These are phyloP conservation scores for Rhagonycha lutea DNA, from an alignment of 2,888 invertebrate genomes.

Conservation along the genomic window DNA sequence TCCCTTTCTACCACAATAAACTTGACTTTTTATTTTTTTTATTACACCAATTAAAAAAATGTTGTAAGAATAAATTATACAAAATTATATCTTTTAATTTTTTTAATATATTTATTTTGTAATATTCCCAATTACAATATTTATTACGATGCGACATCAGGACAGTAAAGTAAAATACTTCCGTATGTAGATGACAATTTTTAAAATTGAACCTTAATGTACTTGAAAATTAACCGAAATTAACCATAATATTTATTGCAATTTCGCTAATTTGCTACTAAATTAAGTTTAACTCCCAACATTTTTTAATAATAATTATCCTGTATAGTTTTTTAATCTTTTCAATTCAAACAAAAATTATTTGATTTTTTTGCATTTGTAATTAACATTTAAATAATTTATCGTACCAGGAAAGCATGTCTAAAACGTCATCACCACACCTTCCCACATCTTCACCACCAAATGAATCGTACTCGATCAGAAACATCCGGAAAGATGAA, in stretches of 20 bases:
- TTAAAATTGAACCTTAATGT: too few species aligned
- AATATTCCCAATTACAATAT: neutral
- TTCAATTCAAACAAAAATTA: too few species aligned
- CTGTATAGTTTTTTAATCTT: too few species aligned
- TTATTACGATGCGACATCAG: neutral
- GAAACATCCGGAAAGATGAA: conserved; percentile 56
- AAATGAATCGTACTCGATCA: conserved; percentile 56
- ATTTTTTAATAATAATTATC: too few species aligned
- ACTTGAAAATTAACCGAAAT: neutral
- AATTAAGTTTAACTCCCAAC: neutral
- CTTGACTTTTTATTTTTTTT: neutral
- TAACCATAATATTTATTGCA: neutral
- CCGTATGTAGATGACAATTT: neutral
- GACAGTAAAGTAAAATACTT: neutral
- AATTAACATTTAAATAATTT: conserved; percentile 2
- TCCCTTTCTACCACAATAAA: too few species aligned
- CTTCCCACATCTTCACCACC: conserved; percentile 45
- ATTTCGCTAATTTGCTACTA: neutral
- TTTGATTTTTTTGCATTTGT: too few species aligned
- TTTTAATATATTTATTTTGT: neutral
- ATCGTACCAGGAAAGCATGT: conserved; percentile 38
- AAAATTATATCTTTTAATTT: neutral
- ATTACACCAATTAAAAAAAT: neutral
- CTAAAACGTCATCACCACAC: conserved; percentile 45
- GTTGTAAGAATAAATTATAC: too few species aligned